Evolutionary conservation across 2,113 vertebrate genomes (phyloP).

Genomic region (Triplophysa rosa): DNA sequence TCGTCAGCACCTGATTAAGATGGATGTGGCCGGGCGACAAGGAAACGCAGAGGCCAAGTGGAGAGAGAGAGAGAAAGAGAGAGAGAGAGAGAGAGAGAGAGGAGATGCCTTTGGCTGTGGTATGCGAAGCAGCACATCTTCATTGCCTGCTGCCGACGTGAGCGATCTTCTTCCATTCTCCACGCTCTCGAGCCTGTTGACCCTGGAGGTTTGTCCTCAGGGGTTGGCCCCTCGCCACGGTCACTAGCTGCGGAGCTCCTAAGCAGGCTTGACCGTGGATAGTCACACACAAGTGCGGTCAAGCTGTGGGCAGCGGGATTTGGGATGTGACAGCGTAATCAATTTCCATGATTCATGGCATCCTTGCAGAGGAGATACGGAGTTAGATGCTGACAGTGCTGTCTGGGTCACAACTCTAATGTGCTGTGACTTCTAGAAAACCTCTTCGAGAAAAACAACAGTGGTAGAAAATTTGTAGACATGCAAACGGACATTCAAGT

Average conservation of each 20-base stretch:
- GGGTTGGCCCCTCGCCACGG: conserved; percentile 58
- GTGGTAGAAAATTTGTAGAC: not conserved
- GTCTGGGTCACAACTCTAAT: conserved; percentile 21
- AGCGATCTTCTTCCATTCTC: conserved; percentile 67
- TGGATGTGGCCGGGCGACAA: conserved; percentile 24
- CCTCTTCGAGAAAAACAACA: conserved; percentile 1
- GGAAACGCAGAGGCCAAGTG: conserved; percentile 32
- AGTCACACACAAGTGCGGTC: conserved; percentile 71
- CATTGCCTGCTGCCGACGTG: conserved; percentile 68
- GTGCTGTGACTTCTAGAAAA: conserved; percentile 10
- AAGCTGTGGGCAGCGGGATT: conserved; percentile 65
- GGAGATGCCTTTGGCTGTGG: conserved; percentile 39
- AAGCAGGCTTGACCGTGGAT: conserved; percentile 72
- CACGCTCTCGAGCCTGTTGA: conserved; percentile 63
- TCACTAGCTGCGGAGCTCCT: conserved; percentile 54
- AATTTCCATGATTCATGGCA: conserved; percentile 74
- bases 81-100: conserved; percentile 30
- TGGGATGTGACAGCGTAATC: conserved; percentile 74
- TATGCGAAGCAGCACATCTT: conserved; percentile 69
- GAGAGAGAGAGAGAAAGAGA: conserved; percentile 26
- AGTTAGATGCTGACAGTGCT: conserved; percentile 61
- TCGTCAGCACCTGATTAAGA: conserved; percentile 42
- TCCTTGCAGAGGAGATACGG: conserved; percentile 52
- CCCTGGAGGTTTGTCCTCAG: conserved; percentile 56
- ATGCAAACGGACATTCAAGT: not conserved